Conservation (phyloP, 2,888 invertebrate genomes). For the Gonocerus acuteangulatus region DNA sequence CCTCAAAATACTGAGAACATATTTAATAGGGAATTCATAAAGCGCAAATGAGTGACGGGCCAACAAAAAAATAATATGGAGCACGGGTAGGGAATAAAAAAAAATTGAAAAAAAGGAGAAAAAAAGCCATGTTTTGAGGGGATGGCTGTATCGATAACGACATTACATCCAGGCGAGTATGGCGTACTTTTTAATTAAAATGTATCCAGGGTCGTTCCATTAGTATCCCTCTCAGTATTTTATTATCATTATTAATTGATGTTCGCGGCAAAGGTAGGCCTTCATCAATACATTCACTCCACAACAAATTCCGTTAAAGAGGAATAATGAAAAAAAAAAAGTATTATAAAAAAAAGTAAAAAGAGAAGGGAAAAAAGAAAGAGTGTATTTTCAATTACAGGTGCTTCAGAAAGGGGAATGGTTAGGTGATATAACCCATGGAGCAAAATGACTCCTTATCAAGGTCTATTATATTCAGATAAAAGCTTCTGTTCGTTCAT, state of each 20-base stretch:
- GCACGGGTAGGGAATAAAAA: conserved; percentile 23
- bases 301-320: too few relatives aligned
- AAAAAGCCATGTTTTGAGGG: conserved; percentile 3
- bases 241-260: conserved; percentile 27
- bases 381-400: too few relatives aligned
- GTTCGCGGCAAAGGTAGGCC: background rate
- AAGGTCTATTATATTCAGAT: too few relatives aligned
- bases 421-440: too few relatives aligned
- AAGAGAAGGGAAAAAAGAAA: too few relatives aligned
- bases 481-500: too few relatives aligned
- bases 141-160: conserved; percentile 20
- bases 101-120: conserved; percentile 10
- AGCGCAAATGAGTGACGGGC: conserved; percentile 33
- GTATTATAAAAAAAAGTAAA: too few relatives aligned
- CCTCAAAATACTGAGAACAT: conserved; percentile 22
- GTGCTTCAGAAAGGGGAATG: too few relatives aligned
- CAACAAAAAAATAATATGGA: conserved; percentile 28
- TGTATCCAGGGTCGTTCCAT: conserved; percentile 24
- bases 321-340: too few relatives aligned
- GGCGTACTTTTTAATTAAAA: conserved; percentile 26
- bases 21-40: conserved; percentile 32
- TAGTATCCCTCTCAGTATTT: conserved; percentile 15
- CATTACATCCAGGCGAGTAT: conserved; percentile 14
- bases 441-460: too few relatives aligned
- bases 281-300: background rate